A percentile compares a stretch with the other conserved stretches of the same genome.
phyloP scores from a whole-genome alignment of 2,113 vertebrate species.

The pig (Sus scrofa) region T2T-Sscrofa CM000817.6:79176501-79177000 shows the following conservation, averaged over 20 bases:
- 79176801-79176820: conserved; percentile 93
- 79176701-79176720: conserved; percentile 86
- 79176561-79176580: conserved; percentile 83
- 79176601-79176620: conserved; percentile 85
- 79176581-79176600: conserved; percentile 92
- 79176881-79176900: conserved; percentile 92
- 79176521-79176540: conserved; percentile 88
- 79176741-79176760: conserved; percentile 81
- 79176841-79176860: conserved; percentile 89
- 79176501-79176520: conserved; percentile 86
- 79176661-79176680: conserved; percentile 84
- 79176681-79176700: conserved; percentile 80
- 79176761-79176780: conserved; percentile 80
- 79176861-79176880: conserved; percentile 91
- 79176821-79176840: conserved; percentile 91
- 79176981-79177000: conserved; percentile 86
- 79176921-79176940: conserved; percentile 87
- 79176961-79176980: conserved; percentile 86
- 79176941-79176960: conserved; percentile 81
- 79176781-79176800: conserved; percentile 89
- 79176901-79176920: conserved; percentile 89
- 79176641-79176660: conserved; percentile 65
- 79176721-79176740: conserved; percentile 84
- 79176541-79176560: conserved; percentile 92
- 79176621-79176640: conserved; percentile 85